A percentile compares a stretch with the other conserved stretches of the same genome.
phyloP scores from a whole-genome alignment of 2,888 invertebrate genomes.

The Mesoligia furuncula region DNA sequence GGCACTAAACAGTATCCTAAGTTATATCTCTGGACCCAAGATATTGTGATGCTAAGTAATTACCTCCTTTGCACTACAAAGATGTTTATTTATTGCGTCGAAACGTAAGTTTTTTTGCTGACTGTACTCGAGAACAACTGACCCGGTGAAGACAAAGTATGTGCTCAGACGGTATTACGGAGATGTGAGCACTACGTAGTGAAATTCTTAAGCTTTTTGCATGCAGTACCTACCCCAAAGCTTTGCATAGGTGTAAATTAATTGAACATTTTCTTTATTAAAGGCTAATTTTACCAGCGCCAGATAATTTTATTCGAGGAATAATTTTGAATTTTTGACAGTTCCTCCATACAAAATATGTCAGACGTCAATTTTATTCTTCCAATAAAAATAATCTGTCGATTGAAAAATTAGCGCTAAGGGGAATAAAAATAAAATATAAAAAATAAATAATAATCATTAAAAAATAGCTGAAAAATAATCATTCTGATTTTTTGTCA shows the following conservation, averaged over 20 bases:
- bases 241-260: background rate
- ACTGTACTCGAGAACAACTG: conserved; percentile 33
- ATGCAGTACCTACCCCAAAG: background rate
- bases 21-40: background rate
- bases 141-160: conserved; percentile 52
- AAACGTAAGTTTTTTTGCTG: background rate
- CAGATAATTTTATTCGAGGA: no score
- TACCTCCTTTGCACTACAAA: background rate
- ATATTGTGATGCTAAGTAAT: background rate
- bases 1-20: background rate
- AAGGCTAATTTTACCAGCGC: no score
- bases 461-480: no score
- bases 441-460: no score
- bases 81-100: background rate
- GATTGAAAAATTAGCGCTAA: no score
- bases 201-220: background rate
- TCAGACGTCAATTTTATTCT: no score
- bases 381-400: no score
- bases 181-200: conserved; percentile 23
- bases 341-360: no score
- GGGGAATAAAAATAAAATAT: background rate
- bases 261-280: background rate
- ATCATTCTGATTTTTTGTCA: no score
- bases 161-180: conserved; percentile 35
- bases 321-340: no score